phyloP scores from a whole-genome alignment of 2,888 invertebrate species.

The Synanthedon andrenaeformis region DNA sequence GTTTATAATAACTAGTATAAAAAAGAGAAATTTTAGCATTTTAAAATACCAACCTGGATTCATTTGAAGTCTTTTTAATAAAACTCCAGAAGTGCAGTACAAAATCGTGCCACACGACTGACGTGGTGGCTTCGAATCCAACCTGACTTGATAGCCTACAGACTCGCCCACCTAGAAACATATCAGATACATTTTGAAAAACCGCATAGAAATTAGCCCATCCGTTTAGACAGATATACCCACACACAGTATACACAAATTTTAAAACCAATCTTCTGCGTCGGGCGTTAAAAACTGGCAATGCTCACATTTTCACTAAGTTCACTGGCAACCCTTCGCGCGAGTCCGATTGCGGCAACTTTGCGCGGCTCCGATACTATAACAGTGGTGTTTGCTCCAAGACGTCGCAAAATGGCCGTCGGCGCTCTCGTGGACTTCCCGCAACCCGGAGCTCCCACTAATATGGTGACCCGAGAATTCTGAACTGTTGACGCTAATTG shows the following conservation, averaged over 20 bases:
- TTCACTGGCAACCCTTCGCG: conserved; percentile 74
- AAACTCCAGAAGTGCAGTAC: conserved; percentile 78
- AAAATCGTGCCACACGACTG: conserved; percentile 70
- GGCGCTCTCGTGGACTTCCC: conserved; percentile 81
- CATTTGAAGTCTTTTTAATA: conserved; percentile 52
- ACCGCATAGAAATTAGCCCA: background rate
- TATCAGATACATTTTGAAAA: background rate
- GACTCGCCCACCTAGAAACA: conserved; percentile 68
- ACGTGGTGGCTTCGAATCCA: conserved; percentile 60
- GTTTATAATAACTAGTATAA: no score
- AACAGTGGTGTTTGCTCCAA: conserved; percentile 62
- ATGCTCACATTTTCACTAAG: conserved; percentile 65
- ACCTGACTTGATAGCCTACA: conserved; percentile 76
- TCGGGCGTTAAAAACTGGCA: no score
- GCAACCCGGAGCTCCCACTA: conserved; percentile 80
- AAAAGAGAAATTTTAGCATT: background rate
- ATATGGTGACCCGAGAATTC: conserved; percentile 64
- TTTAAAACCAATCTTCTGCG: no score
- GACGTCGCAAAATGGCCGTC: conserved; percentile 54
- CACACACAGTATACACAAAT: background rate
- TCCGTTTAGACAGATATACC: background rate
- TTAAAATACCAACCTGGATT: conserved; percentile 56
- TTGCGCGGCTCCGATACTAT: conserved; percentile 77
- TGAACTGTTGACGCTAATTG: conserved; percentile 63
- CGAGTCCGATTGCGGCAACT: conserved; percentile 77